Conservation (phyloP, 2,113 vertebrate species). For the Hippocampus comes region DNA sequence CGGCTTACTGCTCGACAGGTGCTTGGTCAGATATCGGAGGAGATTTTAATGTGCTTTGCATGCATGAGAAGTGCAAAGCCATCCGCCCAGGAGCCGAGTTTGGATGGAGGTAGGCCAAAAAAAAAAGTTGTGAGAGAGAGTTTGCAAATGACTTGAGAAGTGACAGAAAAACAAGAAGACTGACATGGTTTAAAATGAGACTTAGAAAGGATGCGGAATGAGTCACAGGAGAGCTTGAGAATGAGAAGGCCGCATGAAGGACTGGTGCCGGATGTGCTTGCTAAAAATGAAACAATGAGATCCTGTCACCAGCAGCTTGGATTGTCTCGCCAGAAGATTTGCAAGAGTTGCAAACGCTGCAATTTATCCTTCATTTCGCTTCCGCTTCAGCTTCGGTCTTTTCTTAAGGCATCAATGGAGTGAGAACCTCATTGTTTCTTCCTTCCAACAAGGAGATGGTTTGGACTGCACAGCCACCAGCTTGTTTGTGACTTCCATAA, state of each 20-base stretch:
- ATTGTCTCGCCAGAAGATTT: constrained; percentile 59
- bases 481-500: background rate
- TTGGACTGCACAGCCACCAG: too few species aligned
- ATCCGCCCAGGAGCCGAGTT: background rate
- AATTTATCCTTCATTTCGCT: constrained; percentile 40
- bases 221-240: constrained; percentile 25
- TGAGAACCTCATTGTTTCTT: constrained; percentile 32
- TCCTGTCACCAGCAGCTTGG: constrained; percentile 56
- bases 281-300: constrained; percentile 60
- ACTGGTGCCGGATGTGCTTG: constrained; percentile 28
- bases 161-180: constrained; percentile 10
- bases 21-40: constrained; percentile 61
- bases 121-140: constrained; percentile 21
- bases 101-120: constrained; percentile 8
- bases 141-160: constrained; percentile 32
- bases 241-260: constrained; percentile 1
- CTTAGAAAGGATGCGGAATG: constrained; percentile 33
- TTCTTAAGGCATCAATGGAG: constrained; percentile 23
- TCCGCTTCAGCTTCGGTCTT: constrained; percentile 24
- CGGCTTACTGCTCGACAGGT: constrained; percentile 49
- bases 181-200: constrained; percentile 41
- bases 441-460: background rate
- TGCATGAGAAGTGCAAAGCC: constrained; percentile 34
- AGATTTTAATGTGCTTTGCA: constrained; percentile 60
- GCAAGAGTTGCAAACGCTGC: constrained; percentile 44